Conservation (phyloP, 2,797 vertebrate genomes). For the Phrynocephalus forsythii region DNA sequence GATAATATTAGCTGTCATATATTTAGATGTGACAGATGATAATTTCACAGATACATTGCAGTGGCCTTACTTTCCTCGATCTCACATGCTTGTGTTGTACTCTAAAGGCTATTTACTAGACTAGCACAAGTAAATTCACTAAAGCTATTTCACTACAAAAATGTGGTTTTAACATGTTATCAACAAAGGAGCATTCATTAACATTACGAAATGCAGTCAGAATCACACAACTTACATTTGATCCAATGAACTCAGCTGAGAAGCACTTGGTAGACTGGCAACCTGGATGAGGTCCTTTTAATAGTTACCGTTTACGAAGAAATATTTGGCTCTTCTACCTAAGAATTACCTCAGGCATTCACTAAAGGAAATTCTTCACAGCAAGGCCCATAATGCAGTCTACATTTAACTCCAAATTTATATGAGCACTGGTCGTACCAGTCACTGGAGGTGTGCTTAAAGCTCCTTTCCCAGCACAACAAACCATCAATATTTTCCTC, state of each 20-base stretch:
- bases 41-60: constrained; percentile 36
- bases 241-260: constrained; percentile 45
- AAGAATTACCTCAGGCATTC: constrained; percentile 61
- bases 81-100: constrained; percentile 25
- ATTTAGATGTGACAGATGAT: constrained; percentile 32
- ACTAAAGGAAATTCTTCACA: constrained; percentile 59
- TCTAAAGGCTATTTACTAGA: constrained; percentile 29
- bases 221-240: constrained; percentile 55
- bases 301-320: constrained; percentile 58
- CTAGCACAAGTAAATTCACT: constrained; percentile 22
- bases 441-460: constrained; percentile 70
- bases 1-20: constrained; percentile 9
- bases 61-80: constrained; percentile 11
- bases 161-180: constrained; percentile 2
- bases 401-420: constrained; percentile 70
- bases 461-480: constrained; percentile 58
- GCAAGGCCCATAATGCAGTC: constrained; percentile 28
- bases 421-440: constrained; percentile 58
- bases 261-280: constrained; percentile 53
- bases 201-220: constrained; percentile 49
- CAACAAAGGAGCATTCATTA: constrained; percentile 48
- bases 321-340: constrained; percentile 59
- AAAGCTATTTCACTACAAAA: constrained; percentile 28
- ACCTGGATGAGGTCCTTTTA: constrained; percentile 62
- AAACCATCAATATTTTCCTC: constrained; percentile 68